Evolutionary conservation across 2,888 invertebrate genomes (phyloP).

Genomic region (Athrips mouffetella): DNA sequence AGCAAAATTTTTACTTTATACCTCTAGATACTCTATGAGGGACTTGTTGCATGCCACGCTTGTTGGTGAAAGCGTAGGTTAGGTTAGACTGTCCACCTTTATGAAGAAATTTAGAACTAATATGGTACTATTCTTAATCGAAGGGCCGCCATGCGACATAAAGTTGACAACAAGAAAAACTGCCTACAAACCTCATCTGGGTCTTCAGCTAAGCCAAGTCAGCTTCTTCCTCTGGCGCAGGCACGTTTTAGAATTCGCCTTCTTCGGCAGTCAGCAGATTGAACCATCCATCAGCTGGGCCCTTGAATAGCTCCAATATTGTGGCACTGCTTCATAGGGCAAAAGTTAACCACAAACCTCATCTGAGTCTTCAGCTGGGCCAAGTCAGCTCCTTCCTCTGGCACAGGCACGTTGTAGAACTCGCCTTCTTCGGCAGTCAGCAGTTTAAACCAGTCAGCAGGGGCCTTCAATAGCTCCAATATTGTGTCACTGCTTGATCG

Average conservation of each 20-base stretch:
- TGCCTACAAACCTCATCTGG: slow-evolving; percentile 56
- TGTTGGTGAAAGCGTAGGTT: too few relatives aligned
- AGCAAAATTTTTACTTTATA: too few relatives aligned
- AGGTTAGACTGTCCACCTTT: too few relatives aligned
- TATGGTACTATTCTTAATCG: too few relatives aligned
- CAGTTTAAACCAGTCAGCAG: slow-evolving; percentile 98
- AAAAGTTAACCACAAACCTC: slow-evolving; percentile 39
- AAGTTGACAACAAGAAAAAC: too few relatives aligned
- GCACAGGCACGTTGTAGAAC: slow-evolving; percentile 99
- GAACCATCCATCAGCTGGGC: slow-evolving; percentile 97
- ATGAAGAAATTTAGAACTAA: too few relatives aligned
- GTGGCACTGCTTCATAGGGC: not conserved
- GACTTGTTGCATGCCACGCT: too few relatives aligned
- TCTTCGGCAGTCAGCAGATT: slow-evolving; percentile 98
- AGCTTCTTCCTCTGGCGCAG: too few relatives aligned
- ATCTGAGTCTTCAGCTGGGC: slow-evolving; percentile 72
- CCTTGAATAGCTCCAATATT: slow-evolving; percentile 96
- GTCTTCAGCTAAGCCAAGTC: slow-evolving; percentile 82
- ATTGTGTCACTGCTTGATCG: slow-evolving; percentile 74
- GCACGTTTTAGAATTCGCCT: slow-evolving; percentile 99
- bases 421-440: slow-evolving; percentile 99
- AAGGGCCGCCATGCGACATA: too few relatives aligned
- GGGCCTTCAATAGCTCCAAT: slow-evolving; percentile 94
- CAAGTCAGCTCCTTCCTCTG: slow-evolving; percentile 92
- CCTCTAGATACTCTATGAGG: too few relatives aligned